phyloP scores from a whole-genome alignment of 1,140 invertebrate genomes.

The Lordiphosa stackelbergi region DNA sequence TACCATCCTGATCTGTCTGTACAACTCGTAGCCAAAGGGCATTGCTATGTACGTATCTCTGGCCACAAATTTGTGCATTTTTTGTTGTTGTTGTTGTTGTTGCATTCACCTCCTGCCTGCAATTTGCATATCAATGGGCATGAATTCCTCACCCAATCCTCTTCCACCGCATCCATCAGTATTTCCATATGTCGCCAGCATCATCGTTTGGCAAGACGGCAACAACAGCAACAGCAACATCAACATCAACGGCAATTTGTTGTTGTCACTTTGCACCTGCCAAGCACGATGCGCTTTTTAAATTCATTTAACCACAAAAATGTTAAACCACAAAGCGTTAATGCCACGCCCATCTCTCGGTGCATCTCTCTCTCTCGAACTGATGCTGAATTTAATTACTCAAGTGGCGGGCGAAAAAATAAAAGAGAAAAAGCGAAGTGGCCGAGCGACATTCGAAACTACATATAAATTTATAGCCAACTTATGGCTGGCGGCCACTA shows the following conservation, averaged over 20 bases:
- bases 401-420: slow-evolving; percentile 50
- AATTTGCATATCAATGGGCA: slow-evolving; percentile 70
- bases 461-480: slow-evolving; percentile 45
- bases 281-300: slow-evolving; percentile 56
- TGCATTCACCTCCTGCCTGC: slow-evolving; percentile 20
- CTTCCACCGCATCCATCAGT: slow-evolving; percentile 47
- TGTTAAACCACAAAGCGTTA: slow-evolving; percentile 73
- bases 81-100: slow-evolving; percentile 46
- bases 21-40: slow-evolving; percentile 6
- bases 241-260: slow-evolving; percentile 60
- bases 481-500: slow-evolving; percentile 23
- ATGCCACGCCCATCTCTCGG: slow-evolving; percentile 58
- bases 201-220: slow-evolving; percentile 40
- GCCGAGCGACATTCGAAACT: slow-evolving; percentile 10
- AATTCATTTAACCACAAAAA: slow-evolving; percentile 75
- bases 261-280: slow-evolving; percentile 72
- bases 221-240: slow-evolving; percentile 21
- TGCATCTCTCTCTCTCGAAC: slow-evolving; percentile 1
- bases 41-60: slow-evolving; percentile 2
- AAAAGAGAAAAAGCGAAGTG: slow-evolving; percentile 23
- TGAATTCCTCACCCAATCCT: slow-evolving; percentile 40
- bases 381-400: slow-evolving; percentile 69
- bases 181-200: slow-evolving; percentile 67
- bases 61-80: slow-evolving; percentile 7
- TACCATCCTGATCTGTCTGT: too few relatives aligned